Conservation (phyloP, 2,888 invertebrate species). For the Nomada goodeniana region DNA sequence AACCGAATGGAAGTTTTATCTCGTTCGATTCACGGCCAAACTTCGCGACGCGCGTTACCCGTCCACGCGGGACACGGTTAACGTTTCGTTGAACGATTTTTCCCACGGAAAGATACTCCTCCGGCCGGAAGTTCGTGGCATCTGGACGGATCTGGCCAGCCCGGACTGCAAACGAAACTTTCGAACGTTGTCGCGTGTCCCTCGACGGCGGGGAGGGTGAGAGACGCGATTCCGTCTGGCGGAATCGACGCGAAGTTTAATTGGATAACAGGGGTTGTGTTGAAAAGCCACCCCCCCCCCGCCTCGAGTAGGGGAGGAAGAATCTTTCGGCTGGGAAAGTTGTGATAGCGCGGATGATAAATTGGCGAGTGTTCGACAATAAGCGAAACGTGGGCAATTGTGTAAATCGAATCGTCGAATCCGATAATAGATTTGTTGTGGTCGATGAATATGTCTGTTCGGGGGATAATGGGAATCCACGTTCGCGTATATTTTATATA, state of each 20-base stretch:
- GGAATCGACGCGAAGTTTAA: constrained; percentile 12
- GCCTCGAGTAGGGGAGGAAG: not conserved
- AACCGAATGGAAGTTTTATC: not conserved
- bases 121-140: constrained; percentile 1
- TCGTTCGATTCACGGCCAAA: constrained; percentile 8
- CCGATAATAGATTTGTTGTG: no score
- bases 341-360: no score
- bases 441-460: no score
- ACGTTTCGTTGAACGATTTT: not conserved
- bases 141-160: no score
- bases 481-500: no score
- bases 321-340: not conserved
- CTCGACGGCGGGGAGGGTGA: not conserved
- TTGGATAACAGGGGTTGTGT: constrained; percentile 2
- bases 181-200: not conserved
- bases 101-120: not conserved
- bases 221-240: not conserved
- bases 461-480: no score
- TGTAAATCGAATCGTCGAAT: no score
- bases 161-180: not conserved
- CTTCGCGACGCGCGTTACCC: not conserved
- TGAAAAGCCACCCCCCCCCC: not conserved
- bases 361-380: no score
- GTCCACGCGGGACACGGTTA: not conserved
- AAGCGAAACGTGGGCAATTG: no score